Percentiles rank a stretch among this genome's conserved stretches.
Evolutionary conservation across 2,797 vertebrate genomes (phyloP).

Genomic region (Tarsius wallacei): DNA sequence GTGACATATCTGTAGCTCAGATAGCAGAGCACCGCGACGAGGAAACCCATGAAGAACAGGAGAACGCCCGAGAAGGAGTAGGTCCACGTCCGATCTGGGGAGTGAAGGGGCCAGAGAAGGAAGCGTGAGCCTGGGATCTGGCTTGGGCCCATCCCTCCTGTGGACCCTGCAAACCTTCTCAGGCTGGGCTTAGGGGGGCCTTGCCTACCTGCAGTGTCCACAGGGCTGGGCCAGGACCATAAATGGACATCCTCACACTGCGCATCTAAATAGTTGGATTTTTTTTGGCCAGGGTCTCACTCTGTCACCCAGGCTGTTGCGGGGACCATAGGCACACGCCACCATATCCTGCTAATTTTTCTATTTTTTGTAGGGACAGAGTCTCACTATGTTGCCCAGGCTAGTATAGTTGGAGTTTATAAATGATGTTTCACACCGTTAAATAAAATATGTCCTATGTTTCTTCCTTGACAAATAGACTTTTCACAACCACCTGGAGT

Average conservation of each 20-base stretch:
- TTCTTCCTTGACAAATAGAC: background rate
- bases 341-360: too few species aligned
- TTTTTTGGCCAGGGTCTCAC: too few species aligned
- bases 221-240: background rate
- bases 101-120: background rate
- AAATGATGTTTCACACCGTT: background rate
- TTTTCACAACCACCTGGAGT: background rate
- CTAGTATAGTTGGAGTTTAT: background rate
- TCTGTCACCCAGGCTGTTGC: too few species aligned
- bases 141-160: accelerated
- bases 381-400: too few species aligned
- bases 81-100: conserved; percentile 88
- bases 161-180: accelerated
- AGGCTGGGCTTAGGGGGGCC: accelerated
- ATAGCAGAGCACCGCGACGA: conserved; percentile 75
- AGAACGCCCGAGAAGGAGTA: conserved; percentile 84
- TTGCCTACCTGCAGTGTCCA: background rate
- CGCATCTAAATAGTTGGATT: background rate
- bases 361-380: too few species aligned
- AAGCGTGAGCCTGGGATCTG: background rate
- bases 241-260: background rate
- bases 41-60: conserved; percentile 78
- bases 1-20: conserved; percentile 89
- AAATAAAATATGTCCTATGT: background rate
- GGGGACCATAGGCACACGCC: too few species aligned